Evolutionary conservation across 2,797 vertebrate genomes (phyloP).

Genomic region (Mallotus villosus): DNA sequence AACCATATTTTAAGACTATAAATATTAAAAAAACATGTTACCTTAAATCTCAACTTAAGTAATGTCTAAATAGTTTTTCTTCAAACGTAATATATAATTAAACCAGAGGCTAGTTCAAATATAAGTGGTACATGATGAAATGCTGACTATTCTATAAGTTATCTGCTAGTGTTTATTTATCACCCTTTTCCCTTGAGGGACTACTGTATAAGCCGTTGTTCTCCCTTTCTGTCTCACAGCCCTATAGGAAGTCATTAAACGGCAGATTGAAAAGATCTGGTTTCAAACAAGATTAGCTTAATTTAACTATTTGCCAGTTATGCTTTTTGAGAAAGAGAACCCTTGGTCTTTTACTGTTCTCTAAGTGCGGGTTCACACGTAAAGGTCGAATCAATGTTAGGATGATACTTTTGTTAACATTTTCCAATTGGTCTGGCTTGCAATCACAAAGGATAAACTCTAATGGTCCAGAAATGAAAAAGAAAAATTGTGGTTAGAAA

Average conservation of each 20-base stretch:
- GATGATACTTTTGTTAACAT: too few species aligned
- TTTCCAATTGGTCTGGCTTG: too few species aligned
- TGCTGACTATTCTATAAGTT: background rate
- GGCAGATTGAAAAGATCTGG: slow-evolving; percentile 12
- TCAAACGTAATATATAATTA: background rate
- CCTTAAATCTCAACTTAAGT: background rate
- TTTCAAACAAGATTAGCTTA: slow-evolving; percentile 7
- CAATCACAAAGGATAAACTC: too few species aligned
- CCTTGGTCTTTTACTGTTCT: slow-evolving; percentile 1
- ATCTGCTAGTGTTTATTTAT: slow-evolving; percentile 9
- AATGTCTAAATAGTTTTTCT: background rate
- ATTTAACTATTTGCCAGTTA: background rate
- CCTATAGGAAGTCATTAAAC: slow-evolving; percentile 4
- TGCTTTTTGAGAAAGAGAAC: background rate
- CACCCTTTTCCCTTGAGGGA: background rate
- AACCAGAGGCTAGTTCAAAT: background rate
- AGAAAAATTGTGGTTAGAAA: too few species aligned
- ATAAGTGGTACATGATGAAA: background rate
- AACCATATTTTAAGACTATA: slow-evolving; percentile 47
- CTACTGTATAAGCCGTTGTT: slow-evolving; percentile 2
- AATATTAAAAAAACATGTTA: background rate
- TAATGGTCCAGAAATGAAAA: too few species aligned
- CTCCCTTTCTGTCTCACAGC: background rate
- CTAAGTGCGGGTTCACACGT: too few species aligned
- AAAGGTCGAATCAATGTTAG: too few species aligned